Base-by-base conservation (phyloP, 2,113 vertebrate genomes). In the Oceanites oceanicus region DNA sequence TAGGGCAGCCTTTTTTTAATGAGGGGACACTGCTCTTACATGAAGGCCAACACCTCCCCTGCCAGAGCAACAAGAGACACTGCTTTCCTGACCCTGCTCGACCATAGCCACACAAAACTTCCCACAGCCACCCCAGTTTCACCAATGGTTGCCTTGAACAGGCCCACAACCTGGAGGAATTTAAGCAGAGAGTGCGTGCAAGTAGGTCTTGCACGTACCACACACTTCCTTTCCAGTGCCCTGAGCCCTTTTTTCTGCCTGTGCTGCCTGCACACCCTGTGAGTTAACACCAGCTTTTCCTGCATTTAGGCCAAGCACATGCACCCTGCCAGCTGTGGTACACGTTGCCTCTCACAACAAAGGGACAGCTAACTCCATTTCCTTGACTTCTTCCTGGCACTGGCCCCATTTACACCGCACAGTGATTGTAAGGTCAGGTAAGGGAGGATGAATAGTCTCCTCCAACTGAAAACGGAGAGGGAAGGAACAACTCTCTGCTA, bases 311-410 rank as follows among this genome's bases (percentile, higher is more conserved):
- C 13, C 53, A 36, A 52, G 72, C 66, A 19, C 4, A 0, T 2
- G 22, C 14, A 15, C 79, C n/a, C 40, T 36, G 38, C 23, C 34
- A 44, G 63, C 47, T 49, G 73, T 11, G 40, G 44, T 5, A 55
- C 23, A 25, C 0, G 0, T 2, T 5, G 11, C 36, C 26, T 18
- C 61, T 36, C 59, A 7, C 26, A 40, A 4, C 0, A 2, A 68
- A 25, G 23, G 16, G 25, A 62, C 7, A n/a, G 15, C 9, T 15
- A n/a, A 40, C 29, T 66, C 49, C 6, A 1, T 8, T 25, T n/a
- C 58, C 23, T n/a, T 22, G 15, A 11, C 32, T 55, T 38, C 44
- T 63, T 49, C n/a, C 59, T 65, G 29, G 25, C 29, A 32, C 32
- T 10, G 3, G 29, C 25, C 38, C 44, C 32, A 4, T 13, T 65